Conservation (phyloP, 2,113 vertebrate species). For the Otis tarda region DNA sequence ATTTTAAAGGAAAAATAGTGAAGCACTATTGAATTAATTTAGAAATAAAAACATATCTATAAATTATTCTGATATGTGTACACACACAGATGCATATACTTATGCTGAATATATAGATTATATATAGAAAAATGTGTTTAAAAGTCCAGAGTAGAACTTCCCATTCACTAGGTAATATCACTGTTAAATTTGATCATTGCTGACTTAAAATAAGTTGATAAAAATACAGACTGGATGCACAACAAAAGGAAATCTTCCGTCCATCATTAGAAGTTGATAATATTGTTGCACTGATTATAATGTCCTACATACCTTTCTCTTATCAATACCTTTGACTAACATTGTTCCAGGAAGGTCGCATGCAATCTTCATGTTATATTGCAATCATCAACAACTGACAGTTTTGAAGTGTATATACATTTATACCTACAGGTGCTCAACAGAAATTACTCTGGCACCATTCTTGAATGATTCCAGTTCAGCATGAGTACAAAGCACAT, state of each 20-base stretch:
- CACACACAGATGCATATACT: accelerated
- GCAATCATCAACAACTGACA: neutral
- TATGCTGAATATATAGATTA: neutral
- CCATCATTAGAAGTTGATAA: neutral
- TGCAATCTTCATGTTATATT: accelerated
- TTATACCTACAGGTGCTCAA: neutral
- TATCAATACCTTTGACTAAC: neutral
- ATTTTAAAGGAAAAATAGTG: neutral
- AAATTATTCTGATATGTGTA: neutral
- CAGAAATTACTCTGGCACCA: neutral
- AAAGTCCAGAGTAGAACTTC: neutral
- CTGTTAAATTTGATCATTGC: neutral
- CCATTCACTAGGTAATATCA: neutral
- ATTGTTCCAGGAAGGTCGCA: neutral
- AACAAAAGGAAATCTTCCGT: neutral
- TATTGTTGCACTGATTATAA: no score
- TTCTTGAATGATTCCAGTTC: neutral
- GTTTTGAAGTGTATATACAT: neutral
- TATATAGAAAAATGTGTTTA: neutral
- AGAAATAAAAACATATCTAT: neutral
- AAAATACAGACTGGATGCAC: neutral
- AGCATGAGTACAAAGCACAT: neutral
- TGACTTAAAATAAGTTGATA: neutral
- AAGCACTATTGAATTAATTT: neutral
- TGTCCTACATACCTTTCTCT: neutral